phyloP scores from a whole-genome alignment of 2,888 invertebrate genomes.

The Lithophane ornitopus region DNA sequence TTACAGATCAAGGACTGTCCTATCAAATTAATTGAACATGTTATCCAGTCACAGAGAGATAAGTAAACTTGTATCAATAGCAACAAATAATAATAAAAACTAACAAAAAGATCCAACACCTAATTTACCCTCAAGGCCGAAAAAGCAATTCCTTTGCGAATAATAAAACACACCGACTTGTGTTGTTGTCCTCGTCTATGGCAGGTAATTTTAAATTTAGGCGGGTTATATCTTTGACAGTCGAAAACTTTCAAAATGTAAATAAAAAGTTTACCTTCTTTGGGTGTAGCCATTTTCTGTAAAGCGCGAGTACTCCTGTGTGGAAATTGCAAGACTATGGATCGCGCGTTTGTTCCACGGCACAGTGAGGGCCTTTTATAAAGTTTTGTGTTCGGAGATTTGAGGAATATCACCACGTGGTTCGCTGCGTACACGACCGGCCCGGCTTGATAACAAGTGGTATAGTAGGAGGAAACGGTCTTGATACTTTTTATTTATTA shows the following conservation, averaged over 20 bases:
- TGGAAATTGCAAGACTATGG: slow-evolving; percentile 71
- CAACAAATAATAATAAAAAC: slow-evolving; percentile 21
- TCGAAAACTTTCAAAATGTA: slow-evolving; percentile 49
- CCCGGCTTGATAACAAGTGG: slow-evolving; percentile 80
- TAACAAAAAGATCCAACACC: slow-evolving; percentile 25
- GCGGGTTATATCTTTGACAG: slow-evolving; percentile 61
- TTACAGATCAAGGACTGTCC: slow-evolving; percentile 21
- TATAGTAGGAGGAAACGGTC: slow-evolving; percentile 62
- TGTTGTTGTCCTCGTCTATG: slow-evolving; percentile 18
- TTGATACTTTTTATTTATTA: slow-evolving; percentile 69
- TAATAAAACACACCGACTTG: slow-evolving; percentile 16
- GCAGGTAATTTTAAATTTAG: slow-evolving; percentile 61
- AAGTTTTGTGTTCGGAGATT: slow-evolving; percentile 79
- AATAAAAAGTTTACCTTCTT: slow-evolving; percentile 83
- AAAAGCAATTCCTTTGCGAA: slow-evolving; percentile 25
- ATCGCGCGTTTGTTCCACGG: slow-evolving; percentile 78
- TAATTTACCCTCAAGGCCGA: slow-evolving; percentile 63
- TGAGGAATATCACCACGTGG: slow-evolving; percentile 81
- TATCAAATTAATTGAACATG: slow-evolving; percentile 20
- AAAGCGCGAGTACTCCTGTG: slow-evolving; percentile 62
- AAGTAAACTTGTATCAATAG: slow-evolving; percentile 27
- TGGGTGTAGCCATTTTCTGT: slow-evolving; percentile 83
- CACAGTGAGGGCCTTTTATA: slow-evolving; percentile 84
- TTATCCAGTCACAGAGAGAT: slow-evolving; percentile 27
- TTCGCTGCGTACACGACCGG: slow-evolving; percentile 76